A percentile compares a stretch with the other conserved stretches of the same genome.
Conservation (phyloP, 2,888 invertebrate species). For the Coleophora flavipennella region DNA sequence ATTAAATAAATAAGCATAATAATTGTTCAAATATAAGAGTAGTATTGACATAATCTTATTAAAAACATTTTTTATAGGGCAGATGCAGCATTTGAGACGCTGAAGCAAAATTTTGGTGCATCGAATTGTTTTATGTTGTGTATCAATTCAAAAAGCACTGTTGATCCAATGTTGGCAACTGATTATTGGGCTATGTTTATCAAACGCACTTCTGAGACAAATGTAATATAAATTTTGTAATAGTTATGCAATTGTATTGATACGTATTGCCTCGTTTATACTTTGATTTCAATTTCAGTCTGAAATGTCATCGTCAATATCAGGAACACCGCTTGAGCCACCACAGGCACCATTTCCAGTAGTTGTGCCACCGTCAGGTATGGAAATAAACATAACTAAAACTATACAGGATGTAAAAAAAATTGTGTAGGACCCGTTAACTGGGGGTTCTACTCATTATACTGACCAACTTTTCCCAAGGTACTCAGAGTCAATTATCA, state of each 20-base stretch:
- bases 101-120: constrained; percentile 90
- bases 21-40: no score
- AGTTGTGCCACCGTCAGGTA: constrained; percentile 27
- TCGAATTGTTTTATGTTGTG: constrained; percentile 90
- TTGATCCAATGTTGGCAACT: constrained; percentile 69
- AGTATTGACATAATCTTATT: no score
- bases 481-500: no score
- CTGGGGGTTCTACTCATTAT: no score
- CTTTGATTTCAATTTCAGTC: constrained; percentile 27
- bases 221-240: constrained; percentile 39
- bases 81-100: constrained; percentile 84
- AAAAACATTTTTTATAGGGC: constrained; percentile 75
- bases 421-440: no score
- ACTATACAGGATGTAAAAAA: no score
- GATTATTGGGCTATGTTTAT: constrained; percentile 92
- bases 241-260: neutral
- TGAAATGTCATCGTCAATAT: constrained; percentile 36
- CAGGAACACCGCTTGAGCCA: constrained; percentile 38
- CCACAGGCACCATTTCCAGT: constrained; percentile 28
- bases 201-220: constrained; percentile 68
- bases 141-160: constrained; percentile 85
- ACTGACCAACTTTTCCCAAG: no score
- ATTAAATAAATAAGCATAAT: no score
- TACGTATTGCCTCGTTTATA: neutral
- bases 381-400: no score